phyloP scores from a whole-genome alignment of 2,888 invertebrate genomes.

The Dryobota labecula region DNA sequence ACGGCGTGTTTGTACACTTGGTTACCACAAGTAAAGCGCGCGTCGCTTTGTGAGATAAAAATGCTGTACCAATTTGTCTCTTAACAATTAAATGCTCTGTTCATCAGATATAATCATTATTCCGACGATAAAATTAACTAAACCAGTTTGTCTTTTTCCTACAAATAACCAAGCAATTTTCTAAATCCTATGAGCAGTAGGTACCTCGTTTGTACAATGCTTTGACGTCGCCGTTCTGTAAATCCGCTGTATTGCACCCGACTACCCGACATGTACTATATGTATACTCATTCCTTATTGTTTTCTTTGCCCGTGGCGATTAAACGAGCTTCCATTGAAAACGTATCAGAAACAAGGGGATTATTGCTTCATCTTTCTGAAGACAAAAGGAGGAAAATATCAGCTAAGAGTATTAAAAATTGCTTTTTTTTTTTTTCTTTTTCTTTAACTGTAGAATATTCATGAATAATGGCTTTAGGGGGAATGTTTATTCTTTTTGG shows the following conservation, averaged over 20 bases:
- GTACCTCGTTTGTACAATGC: slow-evolving; percentile 25
- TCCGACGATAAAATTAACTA: not conserved
- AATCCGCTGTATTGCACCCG: slow-evolving; percentile 32
- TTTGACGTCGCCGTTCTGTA: slow-evolving; percentile 38
- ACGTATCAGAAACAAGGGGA: slow-evolving; percentile 44
- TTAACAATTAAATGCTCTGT: not conserved
- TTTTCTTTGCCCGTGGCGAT: slow-evolving; percentile 37
- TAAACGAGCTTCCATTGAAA: slow-evolving; percentile 45
- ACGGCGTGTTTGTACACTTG: not conserved
- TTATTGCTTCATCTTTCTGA: slow-evolving; percentile 54
- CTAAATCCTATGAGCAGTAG: slow-evolving; percentile 21
- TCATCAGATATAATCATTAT: not conserved
- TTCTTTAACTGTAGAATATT: slow-evolving; percentile 52
- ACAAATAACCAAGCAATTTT: slow-evolving; percentile 22
- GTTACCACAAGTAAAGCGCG: not conserved
- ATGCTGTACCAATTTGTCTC: not conserved
- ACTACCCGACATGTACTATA: slow-evolving; percentile 2
- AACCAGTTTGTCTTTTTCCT: not conserved
- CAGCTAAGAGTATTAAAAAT: slow-evolving; percentile 46
- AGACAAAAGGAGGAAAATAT: slow-evolving; percentile 43
- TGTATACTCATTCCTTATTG: slow-evolving; percentile 37
- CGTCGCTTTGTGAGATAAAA: not conserved
- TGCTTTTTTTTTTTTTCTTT: slow-evolving; percentile 27
- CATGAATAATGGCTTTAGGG: slow-evolving; percentile 46
- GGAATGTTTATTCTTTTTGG: slow-evolving; percentile 41